Evolutionary conservation across 2,888 invertebrate species (phyloP), one percentile per base, ranked within the genome.

Genomic region (Pemphredon lugubris): DNA sequence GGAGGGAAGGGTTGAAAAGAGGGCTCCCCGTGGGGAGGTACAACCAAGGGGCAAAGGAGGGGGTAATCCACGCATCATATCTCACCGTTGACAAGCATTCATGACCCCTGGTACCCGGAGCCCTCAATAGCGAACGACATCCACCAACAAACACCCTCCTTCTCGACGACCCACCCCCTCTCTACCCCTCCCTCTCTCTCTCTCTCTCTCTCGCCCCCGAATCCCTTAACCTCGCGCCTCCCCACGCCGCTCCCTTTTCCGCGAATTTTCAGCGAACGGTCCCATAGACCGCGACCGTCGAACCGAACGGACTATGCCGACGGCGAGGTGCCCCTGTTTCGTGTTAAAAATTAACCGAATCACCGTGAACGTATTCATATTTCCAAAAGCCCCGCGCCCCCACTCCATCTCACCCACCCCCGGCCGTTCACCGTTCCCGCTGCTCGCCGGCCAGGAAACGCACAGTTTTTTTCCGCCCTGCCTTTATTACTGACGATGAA

Each of bases 81-180:
- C 84, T 86, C 84, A 85, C 79, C 79, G 85, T 83, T 86, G 86
- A 86, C 86, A 86, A 84, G 85, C 86, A 86, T 86, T 86, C 85
- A 86, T 82, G 83, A 84, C 80, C 83, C 81, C 74, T 73, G 78
- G 70, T 76, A 70, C 74, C 74, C 75, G 72, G 70, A 79, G 79
- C 76, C 77, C 79, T 86, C 84, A 82, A 86, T 85, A 75, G 83
- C 82, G 77, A 84, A 79, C 85, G 85, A 85, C 85, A 82, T 83
- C 76, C 74, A 80, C 83, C 82, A 77, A 83, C 85, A 82, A 83
- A 83, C 81, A 67, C 71, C 72, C 74, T 71, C 61, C 68, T 51
- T 63, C 73, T 54, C 63, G 37, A 50, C 34, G 4, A 21, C 34
- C 16, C 53, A n/a, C 32, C 44, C 34, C 14, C 44, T 14, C 40